These are phyloP conservation scores for Lophius piscatorius DNA, from an alignment of 2,113 vertebrate species.

Conservation along the genomic window DNA sequence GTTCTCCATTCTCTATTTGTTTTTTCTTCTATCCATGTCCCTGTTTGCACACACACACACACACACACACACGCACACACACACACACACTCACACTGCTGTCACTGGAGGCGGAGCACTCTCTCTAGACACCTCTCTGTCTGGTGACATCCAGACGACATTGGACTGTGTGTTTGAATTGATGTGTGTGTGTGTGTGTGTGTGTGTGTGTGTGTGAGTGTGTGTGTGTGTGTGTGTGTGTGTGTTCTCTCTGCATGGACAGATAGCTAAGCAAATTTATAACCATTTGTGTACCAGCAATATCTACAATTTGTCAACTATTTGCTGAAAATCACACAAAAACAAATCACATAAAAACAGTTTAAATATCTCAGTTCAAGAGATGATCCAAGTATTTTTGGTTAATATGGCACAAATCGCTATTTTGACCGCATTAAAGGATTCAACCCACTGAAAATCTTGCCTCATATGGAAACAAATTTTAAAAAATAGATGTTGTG, in stretches of 20 bases:
- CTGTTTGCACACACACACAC: slow-evolving; percentile 17
- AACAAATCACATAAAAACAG: no score
- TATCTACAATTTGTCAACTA: no score
- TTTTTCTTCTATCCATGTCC: background rate
- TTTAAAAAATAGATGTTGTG: no score
- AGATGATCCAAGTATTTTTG: no score
- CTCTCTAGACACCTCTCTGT: slow-evolving; percentile 50
- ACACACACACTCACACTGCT: slow-evolving; percentile 24
- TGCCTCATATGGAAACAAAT: no score
- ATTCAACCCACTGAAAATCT: no score
- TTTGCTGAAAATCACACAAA: no score
- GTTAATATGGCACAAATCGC: no score
- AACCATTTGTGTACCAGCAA: no score
- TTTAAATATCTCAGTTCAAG: no score
- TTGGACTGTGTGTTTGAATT: slow-evolving; percentile 32
- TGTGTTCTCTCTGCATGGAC: background rate
- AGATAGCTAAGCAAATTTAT: background rate
- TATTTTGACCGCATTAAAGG: no score
- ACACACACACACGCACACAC: slow-evolving; percentile 22
- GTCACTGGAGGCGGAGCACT: slow-evolving; percentile 48
- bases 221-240: background rate
- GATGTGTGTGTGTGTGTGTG: background rate
- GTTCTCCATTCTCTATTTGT: slow-evolving; percentile 25
- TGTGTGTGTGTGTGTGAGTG: background rate
- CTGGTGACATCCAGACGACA: slow-evolving; percentile 67